Percentiles rank a stretch among this genome's conserved stretches.
Conservation (phyloP, 2,888 invertebrate genomes). For the Villa cingulata region DNA sequence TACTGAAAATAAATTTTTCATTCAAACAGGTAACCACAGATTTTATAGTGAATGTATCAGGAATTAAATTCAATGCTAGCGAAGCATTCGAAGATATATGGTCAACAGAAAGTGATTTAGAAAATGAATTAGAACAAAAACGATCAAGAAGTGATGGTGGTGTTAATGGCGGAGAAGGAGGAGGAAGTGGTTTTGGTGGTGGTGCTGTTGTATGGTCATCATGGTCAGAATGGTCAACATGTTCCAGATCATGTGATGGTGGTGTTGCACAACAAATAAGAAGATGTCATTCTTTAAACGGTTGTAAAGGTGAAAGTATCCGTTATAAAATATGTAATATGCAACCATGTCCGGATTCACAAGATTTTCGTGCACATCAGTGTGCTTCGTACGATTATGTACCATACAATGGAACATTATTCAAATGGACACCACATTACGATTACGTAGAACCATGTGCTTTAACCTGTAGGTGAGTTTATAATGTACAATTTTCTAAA, state of each 20-base stretch:
- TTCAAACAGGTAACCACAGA: conserved; percentile 4
- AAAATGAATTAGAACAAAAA: conserved; percentile 36
- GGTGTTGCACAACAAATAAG: conserved; percentile 79
- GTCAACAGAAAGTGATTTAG: conserved; percentile 35
- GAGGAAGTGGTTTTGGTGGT: too few relatives aligned
- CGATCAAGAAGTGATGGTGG: conserved; percentile 36
- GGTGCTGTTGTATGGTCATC: conserved; percentile 52
- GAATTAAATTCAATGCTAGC: conserved; percentile 32
- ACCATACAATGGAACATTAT: conserved; percentile 64
- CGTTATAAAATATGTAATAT: conserved; percentile 86
- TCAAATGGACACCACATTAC: conserved; percentile 74
- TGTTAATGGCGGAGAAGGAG: too few relatives aligned
- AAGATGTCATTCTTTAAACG: conserved; percentile 60
- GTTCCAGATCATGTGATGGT: conserved; percentile 84
- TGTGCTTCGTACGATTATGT: conserved; percentile 74
- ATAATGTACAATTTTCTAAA: too few relatives aligned
- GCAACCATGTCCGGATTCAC: conserved; percentile 72
- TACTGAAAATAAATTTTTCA: too few relatives aligned
- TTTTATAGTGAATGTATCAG: conserved; percentile 24
- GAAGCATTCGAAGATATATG: conserved; percentile 35
- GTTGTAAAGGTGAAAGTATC: conserved; percentile 69
- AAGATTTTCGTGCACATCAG: conserved; percentile 77
- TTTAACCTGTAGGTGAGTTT: conserved; percentile 58
- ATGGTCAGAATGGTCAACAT: conserved; percentile 86
- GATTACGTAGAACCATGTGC: conserved; percentile 75